Evolutionary conservation across 2,113 vertebrate genomes (phyloP), one percentile per base, ranked within the genome.

Genomic region (Bungarus multicinctus): DNA sequence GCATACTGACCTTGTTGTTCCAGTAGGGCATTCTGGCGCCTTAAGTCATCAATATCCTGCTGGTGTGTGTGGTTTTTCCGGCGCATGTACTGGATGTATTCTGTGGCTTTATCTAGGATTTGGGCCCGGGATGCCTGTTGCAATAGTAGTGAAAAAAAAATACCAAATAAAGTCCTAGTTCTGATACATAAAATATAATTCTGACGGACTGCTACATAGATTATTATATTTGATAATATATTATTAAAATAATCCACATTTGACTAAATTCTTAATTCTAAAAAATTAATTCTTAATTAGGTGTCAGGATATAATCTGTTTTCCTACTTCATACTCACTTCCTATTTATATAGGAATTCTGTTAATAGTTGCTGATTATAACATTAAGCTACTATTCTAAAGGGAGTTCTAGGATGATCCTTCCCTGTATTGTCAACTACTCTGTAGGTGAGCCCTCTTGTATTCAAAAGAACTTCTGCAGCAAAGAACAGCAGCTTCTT

Each of bases 71-170:
- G 98, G 98, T 99, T 99, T 99, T 99, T 99, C 97, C 98, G 98
- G 96, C 99, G 98, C 99, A 99, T 99, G 96, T 98, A 99, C 98
- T 99, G 99, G 97, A 99, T 99, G 97, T 99, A 99, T 97, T 99
- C 99, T 96, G 99, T 99, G 97, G 99, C 99, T 99, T 99, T 99
- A 97, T 99, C 99, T 98, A 99, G 98, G 98, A 99, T 99, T 98
- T 99, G 99, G 96, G 99, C 99, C 97, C 99, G 98, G 97, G 99
- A 99, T 96, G 99, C 99, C 99, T 99, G 98, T 98, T 98, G 96
- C 96, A 97, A 97, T 97, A 97, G 95, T 97, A 96, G 91, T 95
- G 95, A 96, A 97, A 96, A 97, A 96, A 89, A 95, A 96, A 50
- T 96, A 97, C 96, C 81, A 97, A 95, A 98, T 98, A 98, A 98